Evolutionary conservation across 2,888 invertebrate genomes (phyloP).

Genomic region (Lepeophtheirus nordmannii): DNA sequence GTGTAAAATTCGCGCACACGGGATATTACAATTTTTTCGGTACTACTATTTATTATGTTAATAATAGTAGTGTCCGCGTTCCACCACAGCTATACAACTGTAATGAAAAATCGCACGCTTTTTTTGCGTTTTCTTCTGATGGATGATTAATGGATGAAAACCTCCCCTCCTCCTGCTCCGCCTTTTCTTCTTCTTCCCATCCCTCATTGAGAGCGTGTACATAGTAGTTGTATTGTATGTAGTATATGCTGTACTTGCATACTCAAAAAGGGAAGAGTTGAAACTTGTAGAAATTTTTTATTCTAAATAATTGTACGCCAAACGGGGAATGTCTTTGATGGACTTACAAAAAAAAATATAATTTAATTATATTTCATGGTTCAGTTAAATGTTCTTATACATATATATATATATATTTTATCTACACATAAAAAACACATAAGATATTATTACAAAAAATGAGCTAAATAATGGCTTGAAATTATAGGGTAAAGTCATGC

Average conservation of each 20-base stretch:
- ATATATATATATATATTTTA: not conserved
- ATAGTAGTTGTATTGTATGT: no score
- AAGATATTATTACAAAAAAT: not conserved
- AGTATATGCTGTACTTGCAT: no score
- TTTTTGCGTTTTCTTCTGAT: no score
- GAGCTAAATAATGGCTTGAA: constrained; percentile 6
- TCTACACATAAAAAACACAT: not conserved
- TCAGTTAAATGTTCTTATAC: not conserved
- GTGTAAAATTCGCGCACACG: constrained; percentile 3
- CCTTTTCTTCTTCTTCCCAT: no score
- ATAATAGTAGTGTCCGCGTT: no score
- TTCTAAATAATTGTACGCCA: not conserved
- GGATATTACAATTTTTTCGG: not conserved
- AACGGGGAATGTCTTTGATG: not conserved
- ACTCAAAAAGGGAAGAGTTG: not conserved
- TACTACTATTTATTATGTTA: no score
- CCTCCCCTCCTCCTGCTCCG: no score
- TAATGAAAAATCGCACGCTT: no score
- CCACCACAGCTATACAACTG: no score
- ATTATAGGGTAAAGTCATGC: constrained; percentile 6
- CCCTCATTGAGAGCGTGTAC: no score
- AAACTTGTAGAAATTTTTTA: not conserved
- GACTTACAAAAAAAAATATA: not conserved
- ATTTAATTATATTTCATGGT: not conserved
- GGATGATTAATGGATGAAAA: no score